Evolutionary conservation across 1,140 invertebrate genomes (phyloP), one percentile per base, ranked within the genome.

Genomic region (Hyposmocoma kahamanoa): DNA sequence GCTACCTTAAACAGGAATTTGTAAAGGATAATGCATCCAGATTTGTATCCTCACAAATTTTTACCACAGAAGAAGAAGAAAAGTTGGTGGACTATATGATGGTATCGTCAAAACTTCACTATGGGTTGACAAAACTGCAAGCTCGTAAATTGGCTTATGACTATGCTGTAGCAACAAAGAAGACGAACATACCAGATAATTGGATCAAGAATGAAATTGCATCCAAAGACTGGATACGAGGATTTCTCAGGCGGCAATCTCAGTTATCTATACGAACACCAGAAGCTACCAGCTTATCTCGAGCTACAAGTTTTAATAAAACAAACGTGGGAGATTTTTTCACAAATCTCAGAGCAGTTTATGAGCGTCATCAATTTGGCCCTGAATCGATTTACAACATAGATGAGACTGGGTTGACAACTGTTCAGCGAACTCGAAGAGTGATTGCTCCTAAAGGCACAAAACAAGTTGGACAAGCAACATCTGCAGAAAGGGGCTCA

Each of bases 161-260:
- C 42, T 63, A 50, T 59, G 53, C 60, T 63, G 22, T 13, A 26
- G 56, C 52, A 43, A 44, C 56, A 56, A 56, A 47, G 36, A 30
- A 26, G 20, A 51, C 51, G 38, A 30, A 43, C 44, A 56, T 56
- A 38, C 54, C 48, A 51, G 13, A 43, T 20, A 38, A n/a, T 30
- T 59, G 56, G 51, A 30, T 43, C 47, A 28, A 30, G 34, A 61
- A 61, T 50, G 50, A 61, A 22, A 55, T 56, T 47, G 51, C 57
- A 24, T 44, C 48, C 41, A 53, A 54, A 46, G 52, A 57, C 50
- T 80, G 84, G 82, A 62, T 82, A 48, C 47, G 18, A 28, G 58
- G 52, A 18, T 82, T 81, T 58, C 47, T 77, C 39, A 67, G 72
- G 59, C 38, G 78, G 17, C 62, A 86, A 54, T 54, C 48, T 9